Evolutionary conservation across 1,140 invertebrate genomes (phyloP).

Genomic region (Caenorhabditis tropicalis): DNA sequence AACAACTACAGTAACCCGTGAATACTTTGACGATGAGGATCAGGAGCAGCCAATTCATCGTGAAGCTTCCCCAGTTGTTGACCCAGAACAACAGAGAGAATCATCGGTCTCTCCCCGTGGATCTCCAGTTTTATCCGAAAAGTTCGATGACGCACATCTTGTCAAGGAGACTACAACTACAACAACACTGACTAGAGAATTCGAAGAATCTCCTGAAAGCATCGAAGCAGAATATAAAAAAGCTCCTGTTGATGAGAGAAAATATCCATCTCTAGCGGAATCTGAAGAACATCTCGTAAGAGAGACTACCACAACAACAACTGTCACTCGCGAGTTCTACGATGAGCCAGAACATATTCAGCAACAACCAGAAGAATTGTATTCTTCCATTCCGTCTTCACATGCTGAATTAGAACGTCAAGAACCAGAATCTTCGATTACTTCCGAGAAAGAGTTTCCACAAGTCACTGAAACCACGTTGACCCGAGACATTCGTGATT

Average conservation of each 20-base stretch:
- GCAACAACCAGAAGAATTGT: background rate
- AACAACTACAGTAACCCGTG: background rate
- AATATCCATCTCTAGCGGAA: background rate
- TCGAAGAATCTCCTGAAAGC: background rate
- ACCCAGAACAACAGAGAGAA: background rate
- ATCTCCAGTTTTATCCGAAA: background rate
- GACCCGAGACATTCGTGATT: background rate
- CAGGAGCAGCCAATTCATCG: background rate
- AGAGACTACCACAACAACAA: background rate
- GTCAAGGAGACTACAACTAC: constrained; percentile 1
- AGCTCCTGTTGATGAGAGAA: background rate
- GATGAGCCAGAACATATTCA: background rate
- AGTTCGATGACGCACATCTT: background rate
- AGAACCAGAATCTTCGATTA: background rate
- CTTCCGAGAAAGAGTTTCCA: background rate
- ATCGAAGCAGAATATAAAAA: background rate
- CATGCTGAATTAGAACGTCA: background rate
- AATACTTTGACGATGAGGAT: background rate
- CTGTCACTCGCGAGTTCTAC: background rate
- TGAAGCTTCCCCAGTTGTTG: no score
- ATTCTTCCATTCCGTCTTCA: background rate
- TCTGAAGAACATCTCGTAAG: background rate
- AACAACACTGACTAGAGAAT: constrained; percentile 6
- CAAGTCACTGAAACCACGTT: background rate
- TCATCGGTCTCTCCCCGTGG: background rate